Conservation (phyloP, 2,888 invertebrate species). For the Tortrix viridana region DNA sequence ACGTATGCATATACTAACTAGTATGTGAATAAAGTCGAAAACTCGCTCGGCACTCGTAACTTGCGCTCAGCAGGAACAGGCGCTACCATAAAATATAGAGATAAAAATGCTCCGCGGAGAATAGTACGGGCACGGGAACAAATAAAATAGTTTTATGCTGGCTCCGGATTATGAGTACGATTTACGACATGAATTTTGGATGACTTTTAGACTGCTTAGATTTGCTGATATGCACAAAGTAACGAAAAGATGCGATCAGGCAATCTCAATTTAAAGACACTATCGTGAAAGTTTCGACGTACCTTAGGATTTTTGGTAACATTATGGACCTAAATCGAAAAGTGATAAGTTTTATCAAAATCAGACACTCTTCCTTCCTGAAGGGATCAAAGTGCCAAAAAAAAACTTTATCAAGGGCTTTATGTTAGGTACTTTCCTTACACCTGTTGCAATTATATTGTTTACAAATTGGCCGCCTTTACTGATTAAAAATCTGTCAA, state of each 20-base stretch:
- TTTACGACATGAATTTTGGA: slow-evolving; percentile 34
- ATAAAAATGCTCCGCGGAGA: slow-evolving; percentile 55
- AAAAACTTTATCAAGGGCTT: too few relatives aligned
- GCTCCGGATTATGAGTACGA: slow-evolving; percentile 35
- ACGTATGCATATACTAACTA: background rate
- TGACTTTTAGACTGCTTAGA: background rate
- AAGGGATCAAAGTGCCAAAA: too few relatives aligned
- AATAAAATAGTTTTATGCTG: slow-evolving; percentile 46
- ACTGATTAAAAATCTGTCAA: too few relatives aligned
- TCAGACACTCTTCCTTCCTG: too few relatives aligned
- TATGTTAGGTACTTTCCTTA: too few relatives aligned
- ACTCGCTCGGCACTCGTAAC: slow-evolving; percentile 26
- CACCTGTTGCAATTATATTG: too few relatives aligned
- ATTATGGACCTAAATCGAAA: too few relatives aligned
- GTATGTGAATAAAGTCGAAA: background rate
- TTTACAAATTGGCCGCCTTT: too few relatives aligned
- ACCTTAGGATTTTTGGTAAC: too few relatives aligned
- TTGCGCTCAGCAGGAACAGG: slow-evolving; percentile 42
- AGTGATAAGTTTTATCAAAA: too few relatives aligned
- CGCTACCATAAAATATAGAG: slow-evolving; percentile 57
- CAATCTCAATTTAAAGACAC: background rate
- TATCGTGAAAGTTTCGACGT: slow-evolving; percentile 4
- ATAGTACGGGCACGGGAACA: slow-evolving; percentile 46
- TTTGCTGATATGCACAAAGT: background rate
- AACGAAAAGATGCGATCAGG: background rate